Evolutionary conservation across 2,888 invertebrate genomes (phyloP), one percentile per base, ranked within the genome.

Genomic region (Tineola bisselliella): DNA sequence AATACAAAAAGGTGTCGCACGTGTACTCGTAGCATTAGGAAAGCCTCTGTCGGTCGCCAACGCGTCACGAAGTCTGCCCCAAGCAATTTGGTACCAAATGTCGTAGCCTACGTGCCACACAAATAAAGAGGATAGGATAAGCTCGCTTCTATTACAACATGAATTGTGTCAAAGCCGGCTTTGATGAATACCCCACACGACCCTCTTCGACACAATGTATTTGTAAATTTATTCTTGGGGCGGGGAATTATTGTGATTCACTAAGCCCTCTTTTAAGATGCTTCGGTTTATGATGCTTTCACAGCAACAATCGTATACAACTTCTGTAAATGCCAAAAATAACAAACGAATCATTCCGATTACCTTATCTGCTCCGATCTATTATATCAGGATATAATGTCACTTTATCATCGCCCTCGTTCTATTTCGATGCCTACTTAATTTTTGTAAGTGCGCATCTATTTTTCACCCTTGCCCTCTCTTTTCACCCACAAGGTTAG

Each of bases 41-140:
- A 43, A 44, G 59, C 11, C n/a, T 19, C 31, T 17, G n/a, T 8
- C 15, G 31, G 31, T 15, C 43, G 17, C 19, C n/a, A 31, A 25
- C 60, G 69, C 74, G 81, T 80, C 84, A 82, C 82, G 81, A 78
- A 79, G 77, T 76, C 77, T 73, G 77, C 84, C 79, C 74, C 70
- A 81, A 81, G 84, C 86, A 87, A 87, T 87, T 87, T 84, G 75
- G 80, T 82, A 78, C 79, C 86, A 83, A 86, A 84, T 84, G 84
- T 86, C 84, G 80, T 76, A 76, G 66, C 70, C 71, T 81, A 87
- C 86, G 84, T 86, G 86, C 81, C 76, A 70, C 71, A 81, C 83
- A 81, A 81, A 84, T 84, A 84, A 81, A 84, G 79, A 80, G 77
- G 81, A 76, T 69, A 70, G 79, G 75, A 81, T 81, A 76, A 79